Conservation (phyloP, 35 echinoderm and acorn worm species). For the Holothuria glaberrima region DNA sequence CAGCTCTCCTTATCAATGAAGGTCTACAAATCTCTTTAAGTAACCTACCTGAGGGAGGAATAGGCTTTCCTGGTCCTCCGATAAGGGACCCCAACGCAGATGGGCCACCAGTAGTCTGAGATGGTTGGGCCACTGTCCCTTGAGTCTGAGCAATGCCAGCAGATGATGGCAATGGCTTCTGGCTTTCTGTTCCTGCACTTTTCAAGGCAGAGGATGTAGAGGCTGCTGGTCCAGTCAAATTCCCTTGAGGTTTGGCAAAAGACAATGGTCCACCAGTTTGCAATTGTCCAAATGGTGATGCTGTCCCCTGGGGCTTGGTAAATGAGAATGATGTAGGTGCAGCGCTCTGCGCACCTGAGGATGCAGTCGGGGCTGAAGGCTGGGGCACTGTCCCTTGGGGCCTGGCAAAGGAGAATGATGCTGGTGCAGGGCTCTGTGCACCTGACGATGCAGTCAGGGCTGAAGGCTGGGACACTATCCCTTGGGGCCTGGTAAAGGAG, state of each 20-base stretch:
- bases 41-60: neutral
- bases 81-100: no score
- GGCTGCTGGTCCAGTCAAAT: neutral
- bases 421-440: neutral
- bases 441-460: neutral
- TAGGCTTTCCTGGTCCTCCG: no score
- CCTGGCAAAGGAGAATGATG: slow-evolving; percentile 24
- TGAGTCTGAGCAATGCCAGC: neutral
- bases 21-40: no score
- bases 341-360: neutral
- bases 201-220: no score
- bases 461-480: neutral
- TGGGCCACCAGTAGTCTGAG: no score
- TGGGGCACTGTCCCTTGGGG: neutral
- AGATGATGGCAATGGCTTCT: neutral
- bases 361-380: no score
- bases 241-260: neutral
- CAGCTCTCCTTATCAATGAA: no score
- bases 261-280: slow-evolving; percentile 1
- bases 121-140: neutral
- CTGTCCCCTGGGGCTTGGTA: neutral
- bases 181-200: no score
- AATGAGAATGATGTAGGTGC: neutral
- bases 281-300: neutral
- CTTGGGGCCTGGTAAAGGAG: neutral